These are phyloP conservation scores for Otus scops DNA, from an alignment of 2,797 vertebrate genomes.

Conservation along the genomic window DNA sequence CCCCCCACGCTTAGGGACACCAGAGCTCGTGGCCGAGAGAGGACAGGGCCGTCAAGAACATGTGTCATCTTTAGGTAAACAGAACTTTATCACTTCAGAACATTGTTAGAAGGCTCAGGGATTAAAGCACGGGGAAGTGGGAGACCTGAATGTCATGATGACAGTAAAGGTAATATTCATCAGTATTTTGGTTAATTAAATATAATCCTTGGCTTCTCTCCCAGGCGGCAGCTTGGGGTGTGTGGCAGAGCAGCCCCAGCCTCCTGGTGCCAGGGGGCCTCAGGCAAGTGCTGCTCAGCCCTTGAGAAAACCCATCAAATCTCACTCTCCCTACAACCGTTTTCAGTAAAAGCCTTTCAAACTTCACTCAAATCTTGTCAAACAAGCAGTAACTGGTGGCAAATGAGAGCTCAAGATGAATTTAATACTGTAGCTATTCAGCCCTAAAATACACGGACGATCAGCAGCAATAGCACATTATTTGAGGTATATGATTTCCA, in stretches of 20 bases:
- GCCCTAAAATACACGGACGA: neutral
- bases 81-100: neutral
- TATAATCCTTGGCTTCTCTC: neutral
- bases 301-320: neutral
- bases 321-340: rapidly evolving
- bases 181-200: neutral
- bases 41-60: neutral
- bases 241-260: neutral
- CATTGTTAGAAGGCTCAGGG: neutral
- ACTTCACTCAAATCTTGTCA: neutral
- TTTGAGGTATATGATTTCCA: slow-evolving; percentile 37
- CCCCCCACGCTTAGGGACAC: neutral
- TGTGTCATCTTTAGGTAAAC: neutral
- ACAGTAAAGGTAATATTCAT: neutral
- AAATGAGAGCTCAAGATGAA: neutral
- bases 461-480: slow-evolving; percentile 25
- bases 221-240: rapidly evolving
- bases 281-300: neutral
- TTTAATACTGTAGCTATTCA: slow-evolving; percentile 20
- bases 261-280: rapidly evolving
- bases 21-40: neutral
- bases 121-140: neutral
- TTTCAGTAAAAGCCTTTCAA: slow-evolving; percentile 24
- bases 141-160: neutral
- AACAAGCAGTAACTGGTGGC: neutral